A percentile compares a stretch with the other conserved stretches of the same genome.
Evolutionary conservation across 2,113 vertebrate genomes (phyloP).

Genomic region (Eulacestoma nigropectus): DNA sequence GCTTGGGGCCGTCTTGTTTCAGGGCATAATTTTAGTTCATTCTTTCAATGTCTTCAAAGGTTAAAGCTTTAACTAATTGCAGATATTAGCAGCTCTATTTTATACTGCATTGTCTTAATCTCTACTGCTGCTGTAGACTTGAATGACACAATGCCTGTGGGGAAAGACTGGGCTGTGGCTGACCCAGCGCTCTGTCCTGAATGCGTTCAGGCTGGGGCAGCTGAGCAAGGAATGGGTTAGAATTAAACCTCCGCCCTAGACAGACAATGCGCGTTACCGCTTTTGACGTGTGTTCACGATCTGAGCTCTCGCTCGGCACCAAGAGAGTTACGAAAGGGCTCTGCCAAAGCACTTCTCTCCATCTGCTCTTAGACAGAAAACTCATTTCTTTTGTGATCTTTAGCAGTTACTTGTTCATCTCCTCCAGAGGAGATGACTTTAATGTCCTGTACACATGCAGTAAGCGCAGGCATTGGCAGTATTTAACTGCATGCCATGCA

Average conservation of each 20-base stretch:
- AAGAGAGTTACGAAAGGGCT: neutral
- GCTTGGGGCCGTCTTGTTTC: neutral
- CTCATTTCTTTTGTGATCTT: neutral
- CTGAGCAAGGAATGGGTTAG: neutral
- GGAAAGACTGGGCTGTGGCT: neutral
- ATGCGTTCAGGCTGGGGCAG: neutral
- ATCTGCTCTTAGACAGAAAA: neutral
- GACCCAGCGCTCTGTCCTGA: neutral
- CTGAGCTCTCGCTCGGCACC: neutral
- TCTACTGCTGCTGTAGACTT: neutral
- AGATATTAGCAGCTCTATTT: neutral
- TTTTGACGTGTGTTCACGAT: neutral
- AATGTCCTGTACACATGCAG: neutral
- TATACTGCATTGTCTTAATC: neutral
- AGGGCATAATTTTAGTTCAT: neutral
- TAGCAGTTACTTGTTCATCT: neutral
- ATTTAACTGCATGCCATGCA: accelerated
- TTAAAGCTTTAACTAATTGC: neutral
- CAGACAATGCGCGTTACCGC: neutral
- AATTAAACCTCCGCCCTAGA: neutral
- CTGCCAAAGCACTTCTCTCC: neutral
- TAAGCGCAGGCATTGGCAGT: neutral
- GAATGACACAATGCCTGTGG: neutral
- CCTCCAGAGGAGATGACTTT: neutral
- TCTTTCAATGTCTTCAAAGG: neutral